Evolutionary conservation across 2,797 vertebrate genomes (phyloP), one percentile per base, ranked within the genome.

Genomic region (Acanthopagrus latus): DNA sequence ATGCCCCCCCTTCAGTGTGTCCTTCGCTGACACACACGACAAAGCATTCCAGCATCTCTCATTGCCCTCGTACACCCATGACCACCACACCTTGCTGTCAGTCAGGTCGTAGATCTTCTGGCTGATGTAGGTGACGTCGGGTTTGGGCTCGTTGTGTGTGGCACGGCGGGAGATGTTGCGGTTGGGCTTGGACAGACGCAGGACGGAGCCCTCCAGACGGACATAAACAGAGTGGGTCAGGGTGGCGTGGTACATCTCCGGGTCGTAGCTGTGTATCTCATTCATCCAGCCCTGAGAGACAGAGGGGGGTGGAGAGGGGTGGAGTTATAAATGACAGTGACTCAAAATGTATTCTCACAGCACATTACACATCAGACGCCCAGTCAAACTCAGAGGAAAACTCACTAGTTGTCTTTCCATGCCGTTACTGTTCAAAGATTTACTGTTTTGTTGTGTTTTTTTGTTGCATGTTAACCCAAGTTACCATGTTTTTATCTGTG

Each of bases 71-170:
- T 6, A 58, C 56, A 70, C 43, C 10, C 64, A 23, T 48, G 14
- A 4, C 18, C 12, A 18, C 64, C 94, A 81, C 85, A 99, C 98
- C 96, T 97, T 99, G 94, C 98, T 97, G 86, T 99, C 96, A 0
- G 96, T 95, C 74, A 99, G 95, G 80, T 99, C 98, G 4, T 97
- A 99, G 87, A 99, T 99, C 91, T 99, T 99, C 95, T 99, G 98
- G 95, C 98, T 99, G 93, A 99, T 44, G 72, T 97, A 99, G 0
- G 93, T 96, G 88, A 99, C 94, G 18, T 98, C 97, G 16, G 97
- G 96, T 86, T 98, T 99, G 63, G 97, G 92, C 91, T 99, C 97
- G 29, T 97, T 98, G 95, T 97, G 98, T 77, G 95, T 89, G 78
- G 97, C 97, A 46, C 97, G 97, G 74, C 98, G 97, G 73, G 98